Base-by-base conservation (phyloP, 2,797 vertebrate species). In the Oreochromis mossambicus region DNA sequence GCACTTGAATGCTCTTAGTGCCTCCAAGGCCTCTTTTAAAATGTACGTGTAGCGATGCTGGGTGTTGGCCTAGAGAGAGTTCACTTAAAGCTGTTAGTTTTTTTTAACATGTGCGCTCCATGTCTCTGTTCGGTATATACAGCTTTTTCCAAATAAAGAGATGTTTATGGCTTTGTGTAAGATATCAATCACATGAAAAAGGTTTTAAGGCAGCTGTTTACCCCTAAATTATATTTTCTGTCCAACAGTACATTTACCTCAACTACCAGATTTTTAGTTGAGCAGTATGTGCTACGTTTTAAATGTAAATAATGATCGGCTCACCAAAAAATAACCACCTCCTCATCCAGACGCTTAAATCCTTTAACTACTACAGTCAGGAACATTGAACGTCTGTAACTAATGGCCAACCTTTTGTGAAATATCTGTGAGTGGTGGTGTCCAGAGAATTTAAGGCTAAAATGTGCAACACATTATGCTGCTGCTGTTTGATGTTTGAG, bases 1-100 rank as follows among this genome's bases (percentile, higher is more conserved):
- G 92, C 88, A 90, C 90, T 94, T 85, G 87, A 92, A 94, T 94
- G 93, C 92, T 93, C 94, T 96, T 93, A 93, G 92, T 92, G 94
- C 91, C 87, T 93, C 88, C 48, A 88, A 79, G 77, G 88, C 86
- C 85, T 91, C 83, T 89, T 92, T 91, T 91, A 94, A 89, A 89
- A 89, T 88, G 89, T 86, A 80, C 80, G 54, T 54, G n/a, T 78
- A 93, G 87, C 86, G 87, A 80, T 88, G 82, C 82, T 80, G 82
- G 76, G 91, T 89, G 87, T 88, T 82, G 84, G 92, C 87, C 81
- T 17, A 15, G 32, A 86, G 85, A 90, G 85, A 32, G 24, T 48
- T 83, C 51, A 24, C 79, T 38, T 32, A 26, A 78, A 84, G 21
- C 63, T 80, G 78, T 54, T 86, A 78, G 91, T 84, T 89, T 82